Evolutionary conservation across 64 coral and sea anemone species (phyloP).

Genomic region (Pocillopora verrucosa): DNA sequence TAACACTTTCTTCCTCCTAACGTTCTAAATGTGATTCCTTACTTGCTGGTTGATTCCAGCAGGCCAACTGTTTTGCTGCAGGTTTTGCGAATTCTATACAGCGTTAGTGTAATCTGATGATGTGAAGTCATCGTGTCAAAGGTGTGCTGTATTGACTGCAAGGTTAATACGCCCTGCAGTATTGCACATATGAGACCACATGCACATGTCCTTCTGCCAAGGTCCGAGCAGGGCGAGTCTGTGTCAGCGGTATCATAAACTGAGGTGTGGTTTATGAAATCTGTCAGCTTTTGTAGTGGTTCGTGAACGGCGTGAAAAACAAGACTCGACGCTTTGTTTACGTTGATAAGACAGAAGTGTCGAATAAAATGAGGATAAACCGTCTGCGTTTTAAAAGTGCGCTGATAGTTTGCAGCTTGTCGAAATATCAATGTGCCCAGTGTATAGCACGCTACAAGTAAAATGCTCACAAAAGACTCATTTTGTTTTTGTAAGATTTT

Average conservation of each 20-base stretch:
- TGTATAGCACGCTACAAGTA: too few relatives aligned
- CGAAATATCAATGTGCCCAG: too few relatives aligned
- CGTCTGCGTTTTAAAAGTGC: too few relatives aligned
- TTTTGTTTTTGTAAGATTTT: too few relatives aligned
- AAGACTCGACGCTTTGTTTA: too few relatives aligned
- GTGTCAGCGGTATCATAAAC: conserved; percentile 7
- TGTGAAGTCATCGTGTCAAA: conserved; percentile 26
- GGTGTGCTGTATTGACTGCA: neutral
- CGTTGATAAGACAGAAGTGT: too few relatives aligned
- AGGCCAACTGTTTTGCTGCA: neutral
- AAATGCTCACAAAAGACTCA: too few relatives aligned
- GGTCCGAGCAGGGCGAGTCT: neutral
- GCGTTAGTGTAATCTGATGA: neutral
- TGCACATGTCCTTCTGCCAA: neutral
- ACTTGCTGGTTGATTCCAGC: neutral
- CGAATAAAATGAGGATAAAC: too few relatives aligned
- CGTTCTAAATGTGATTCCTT: neutral
- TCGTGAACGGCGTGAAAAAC: neutral
- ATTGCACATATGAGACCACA: conserved; percentile 31
- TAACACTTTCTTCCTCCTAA: neutral
- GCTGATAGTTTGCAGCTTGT: too few relatives aligned
- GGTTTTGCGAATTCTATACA: neutral
- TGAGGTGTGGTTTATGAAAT: conserved; percentile 15
- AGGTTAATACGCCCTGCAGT: conserved; percentile 19
- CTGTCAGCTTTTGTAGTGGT: neutral